Conservation (phyloP, 2,888 invertebrate genomes). For the Danaus chrysippus region DNA sequence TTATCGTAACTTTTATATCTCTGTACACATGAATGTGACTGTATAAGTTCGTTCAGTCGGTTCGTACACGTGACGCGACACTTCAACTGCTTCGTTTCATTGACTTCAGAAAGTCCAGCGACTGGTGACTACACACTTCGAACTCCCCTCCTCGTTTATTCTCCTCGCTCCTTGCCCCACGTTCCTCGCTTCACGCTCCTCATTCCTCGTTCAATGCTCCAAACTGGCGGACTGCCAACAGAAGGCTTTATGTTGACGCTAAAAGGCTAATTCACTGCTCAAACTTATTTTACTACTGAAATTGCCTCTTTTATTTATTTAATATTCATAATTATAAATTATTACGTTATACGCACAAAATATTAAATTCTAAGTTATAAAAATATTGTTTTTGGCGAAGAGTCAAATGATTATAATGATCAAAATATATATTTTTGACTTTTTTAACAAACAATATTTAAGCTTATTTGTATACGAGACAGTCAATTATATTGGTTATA, state of each 20-base stretch:
- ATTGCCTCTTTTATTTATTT: slow-evolving; percentile 12
- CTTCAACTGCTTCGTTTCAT: background rate
- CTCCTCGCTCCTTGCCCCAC: background rate
- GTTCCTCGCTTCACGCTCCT: background rate
- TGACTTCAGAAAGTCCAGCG: background rate
- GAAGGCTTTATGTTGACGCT: slow-evolving; percentile 6
- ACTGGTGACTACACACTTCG: background rate
- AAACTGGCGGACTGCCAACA: background rate
- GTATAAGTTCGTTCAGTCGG: background rate
- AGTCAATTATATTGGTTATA: no score
- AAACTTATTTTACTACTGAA: slow-evolving; percentile 13
- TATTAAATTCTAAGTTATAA: no score
- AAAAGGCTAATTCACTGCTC: slow-evolving; percentile 22
- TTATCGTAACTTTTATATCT: background rate
- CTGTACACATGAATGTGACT: background rate
- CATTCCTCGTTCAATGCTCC: background rate
- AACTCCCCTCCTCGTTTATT: no score
- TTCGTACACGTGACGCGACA: background rate
- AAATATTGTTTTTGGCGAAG: no score
- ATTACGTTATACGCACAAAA: no score
- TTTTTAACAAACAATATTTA: no score
- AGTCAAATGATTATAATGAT: no score
- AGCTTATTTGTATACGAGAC: no score
- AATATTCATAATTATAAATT: background rate
- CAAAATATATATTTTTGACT: no score